Conservation (phyloP, 2,797 vertebrate genomes). For the Carcharodon carcharias region DNA sequence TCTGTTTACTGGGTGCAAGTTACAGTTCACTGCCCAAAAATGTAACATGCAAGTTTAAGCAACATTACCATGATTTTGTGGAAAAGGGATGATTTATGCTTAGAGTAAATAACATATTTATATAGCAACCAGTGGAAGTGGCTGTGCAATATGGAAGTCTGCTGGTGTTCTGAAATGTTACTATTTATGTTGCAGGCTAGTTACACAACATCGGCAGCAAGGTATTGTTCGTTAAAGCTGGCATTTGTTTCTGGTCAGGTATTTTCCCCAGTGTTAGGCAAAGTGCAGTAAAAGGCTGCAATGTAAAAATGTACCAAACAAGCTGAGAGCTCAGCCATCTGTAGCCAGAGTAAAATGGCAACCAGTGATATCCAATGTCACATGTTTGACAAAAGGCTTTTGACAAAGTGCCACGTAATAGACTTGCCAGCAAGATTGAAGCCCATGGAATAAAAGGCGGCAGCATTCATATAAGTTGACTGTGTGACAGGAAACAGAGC, state of each 20-base stretch:
- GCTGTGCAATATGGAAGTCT: neutral
- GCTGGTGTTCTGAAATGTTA: neutral
- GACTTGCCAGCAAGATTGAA: neutral
- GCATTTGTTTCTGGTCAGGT: too few relatives aligned
- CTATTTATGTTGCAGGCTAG: neutral
- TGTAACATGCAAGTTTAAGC: neutral
- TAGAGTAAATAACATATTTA: neutral
- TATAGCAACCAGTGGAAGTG: neutral
- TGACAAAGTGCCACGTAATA: neutral
- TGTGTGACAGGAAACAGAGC: too few relatives aligned
- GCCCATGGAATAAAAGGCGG: neutral
- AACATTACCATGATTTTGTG: neutral
- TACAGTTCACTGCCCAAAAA: neutral
- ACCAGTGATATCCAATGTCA: neutral
- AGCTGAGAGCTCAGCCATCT: neutral
- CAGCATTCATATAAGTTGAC: too few relatives aligned
- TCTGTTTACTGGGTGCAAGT: neutral
- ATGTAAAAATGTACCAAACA: neutral
- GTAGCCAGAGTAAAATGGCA: neutral
- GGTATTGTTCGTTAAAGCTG: too few relatives aligned
- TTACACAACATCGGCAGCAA: neutral
- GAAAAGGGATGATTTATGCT: neutral
- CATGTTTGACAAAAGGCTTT: neutral
- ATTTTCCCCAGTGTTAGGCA: neutral
- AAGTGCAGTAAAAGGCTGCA: neutral